phyloP scores from a whole-genome alignment of 2,888 invertebrate genomes.

The Sphinx pinastri region DNA sequence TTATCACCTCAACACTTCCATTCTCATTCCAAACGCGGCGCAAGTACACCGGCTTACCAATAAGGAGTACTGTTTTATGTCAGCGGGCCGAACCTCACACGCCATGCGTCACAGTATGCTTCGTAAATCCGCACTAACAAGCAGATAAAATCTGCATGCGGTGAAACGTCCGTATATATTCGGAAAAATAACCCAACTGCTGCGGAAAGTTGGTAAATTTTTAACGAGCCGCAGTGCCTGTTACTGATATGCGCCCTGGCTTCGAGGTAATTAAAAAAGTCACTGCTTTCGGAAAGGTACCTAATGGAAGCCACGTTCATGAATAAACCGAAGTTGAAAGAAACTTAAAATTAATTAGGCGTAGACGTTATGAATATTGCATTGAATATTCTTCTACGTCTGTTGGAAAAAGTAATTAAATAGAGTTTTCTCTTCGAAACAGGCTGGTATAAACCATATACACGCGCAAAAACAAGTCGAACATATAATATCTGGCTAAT shows the following conservation, averaged over 20 bases:
- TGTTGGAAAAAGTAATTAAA: no score
- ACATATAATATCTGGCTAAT: conserved; percentile 1
- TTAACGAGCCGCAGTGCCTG: not conserved
- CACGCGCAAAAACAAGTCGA: conserved; percentile 1
- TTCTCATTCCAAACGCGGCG: not conserved
- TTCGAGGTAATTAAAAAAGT: not conserved
- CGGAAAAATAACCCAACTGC: conserved; percentile 10
- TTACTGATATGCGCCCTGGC: not conserved
- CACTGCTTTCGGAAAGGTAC: not conserved
- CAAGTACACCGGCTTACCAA: conserved; percentile 6
- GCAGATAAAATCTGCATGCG: conserved; percentile 20
- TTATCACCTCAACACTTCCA: not conserved
- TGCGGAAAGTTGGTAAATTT: conserved; percentile 5
- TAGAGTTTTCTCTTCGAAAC: no score
- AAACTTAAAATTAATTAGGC: no score
- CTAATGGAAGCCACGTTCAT: not conserved
- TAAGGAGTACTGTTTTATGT: conserved; percentile 2
- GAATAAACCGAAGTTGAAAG: not conserved
- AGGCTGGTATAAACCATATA: not conserved
- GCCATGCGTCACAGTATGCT: not conserved
- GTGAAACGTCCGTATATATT: conserved; percentile 19
- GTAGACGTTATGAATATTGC: no score
- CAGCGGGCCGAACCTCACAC: not conserved
- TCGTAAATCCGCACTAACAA: conserved; percentile 22
- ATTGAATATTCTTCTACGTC: no score